Conservation (phyloP, 1,140 invertebrate species). For the Drosophila tani region DNA sequence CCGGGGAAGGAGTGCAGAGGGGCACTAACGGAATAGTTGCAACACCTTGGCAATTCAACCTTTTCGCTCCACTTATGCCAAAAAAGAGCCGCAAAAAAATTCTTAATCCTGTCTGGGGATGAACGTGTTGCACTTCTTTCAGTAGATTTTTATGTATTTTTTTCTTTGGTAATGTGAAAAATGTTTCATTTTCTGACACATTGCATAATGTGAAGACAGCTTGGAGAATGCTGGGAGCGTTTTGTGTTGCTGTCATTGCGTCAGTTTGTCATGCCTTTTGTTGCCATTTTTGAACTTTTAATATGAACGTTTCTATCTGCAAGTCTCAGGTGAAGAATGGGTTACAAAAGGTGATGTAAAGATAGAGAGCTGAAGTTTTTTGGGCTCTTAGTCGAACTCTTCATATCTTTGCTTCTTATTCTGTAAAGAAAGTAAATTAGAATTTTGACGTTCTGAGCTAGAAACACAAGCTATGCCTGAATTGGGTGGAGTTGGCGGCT, state of each 20-base stretch:
- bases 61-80: constrained; percentile 13
- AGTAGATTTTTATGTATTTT: background rate
- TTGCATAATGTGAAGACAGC: constrained; percentile 4
- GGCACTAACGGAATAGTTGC: constrained; percentile 15
- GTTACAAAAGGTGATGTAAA: background rate
- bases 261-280: background rate
- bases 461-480: constrained; percentile 14
- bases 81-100: constrained; percentile 2
- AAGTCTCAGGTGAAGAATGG: background rate
- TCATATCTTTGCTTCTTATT: constrained; percentile 7
- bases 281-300: constrained; percentile 1
- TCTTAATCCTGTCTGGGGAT: background rate
- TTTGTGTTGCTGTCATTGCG: constrained; percentile 13
- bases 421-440: constrained; percentile 59
- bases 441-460: constrained; percentile 56
- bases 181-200: constrained; percentile 8
- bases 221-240: background rate
- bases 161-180: constrained; percentile 4
- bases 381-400: background rate
- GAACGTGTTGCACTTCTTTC: background rate
- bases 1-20: background rate
- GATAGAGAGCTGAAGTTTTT: no score
- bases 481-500: background rate
- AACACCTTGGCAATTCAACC: constrained; percentile 16
- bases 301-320: background rate